Base-by-base conservation (phyloP, 2,888 invertebrate genomes). In the Cheilosia vernalis region DNA sequence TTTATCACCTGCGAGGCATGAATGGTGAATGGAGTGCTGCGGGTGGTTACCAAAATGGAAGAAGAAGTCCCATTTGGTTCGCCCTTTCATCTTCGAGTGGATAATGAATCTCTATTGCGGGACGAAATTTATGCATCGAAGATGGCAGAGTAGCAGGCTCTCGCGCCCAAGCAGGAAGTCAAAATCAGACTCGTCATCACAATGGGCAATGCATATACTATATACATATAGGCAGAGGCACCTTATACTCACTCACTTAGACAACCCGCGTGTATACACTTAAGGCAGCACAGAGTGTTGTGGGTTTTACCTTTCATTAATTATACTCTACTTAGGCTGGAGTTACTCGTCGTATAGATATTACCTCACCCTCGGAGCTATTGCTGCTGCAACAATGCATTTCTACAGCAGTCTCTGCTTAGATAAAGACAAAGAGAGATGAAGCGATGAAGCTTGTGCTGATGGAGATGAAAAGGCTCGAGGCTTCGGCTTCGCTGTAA, bases 301-400 rank as follows among this genome's bases (percentile, higher is more conserved):
- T 85, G 70, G 84, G 84, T 80, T 79, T 87, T 87, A 83, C 82
- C 87, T 84, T 86, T 86, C 87, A 88, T 87, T 88, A 88, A 88
- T 88, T 88, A 88, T 81, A 84, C 86, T 87, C 86, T 81, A 84
- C 84, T 87, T 84, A 85, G 83, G 72, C 67, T 73, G 63, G 58
- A 73, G 83, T 79, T 74, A 79, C 79, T 33, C 33, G 33, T 33
- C 33, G 33, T 33, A 33, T 33, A 33, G 33, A 69, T 79, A 79
- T 85, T 82, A 70, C 81, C 78, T 82, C 72, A 77, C 69, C 70
- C 61, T 85, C 67, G 56, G 56, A 61, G 60, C 63, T 58, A 51
- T 40, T 66, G 60, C 61, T 73, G 72, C 56, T 67, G 51, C 73
- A 83, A 69, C 73, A 84, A 79, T 84, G 79, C 79, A 73, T 37